Conservation (phyloP, 2,113 vertebrate species). For the Lethenteron camtschaticum region DNA sequence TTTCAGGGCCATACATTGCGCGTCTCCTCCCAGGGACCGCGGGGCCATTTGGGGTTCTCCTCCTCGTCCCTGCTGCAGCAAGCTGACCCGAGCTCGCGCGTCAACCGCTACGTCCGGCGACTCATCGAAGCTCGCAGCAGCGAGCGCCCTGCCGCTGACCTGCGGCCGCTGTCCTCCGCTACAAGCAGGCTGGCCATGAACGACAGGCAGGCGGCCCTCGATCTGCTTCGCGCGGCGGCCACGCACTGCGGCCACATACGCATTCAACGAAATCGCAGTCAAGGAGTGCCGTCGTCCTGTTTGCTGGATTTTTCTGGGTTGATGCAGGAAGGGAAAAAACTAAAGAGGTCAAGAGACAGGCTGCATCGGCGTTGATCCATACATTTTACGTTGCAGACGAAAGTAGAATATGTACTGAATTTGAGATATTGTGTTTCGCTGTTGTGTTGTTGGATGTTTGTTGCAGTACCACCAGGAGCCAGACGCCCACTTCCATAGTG, state of each 20-base stretch:
- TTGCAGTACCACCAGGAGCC: slow-evolving; percentile 79
- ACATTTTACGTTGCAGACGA: too few species aligned
- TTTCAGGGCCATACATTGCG: slow-evolving; percentile 63
- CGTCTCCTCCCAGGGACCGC: slow-evolving; percentile 76
- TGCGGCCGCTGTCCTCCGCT: slow-evolving; percentile 78
- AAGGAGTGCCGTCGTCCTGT: too few species aligned
- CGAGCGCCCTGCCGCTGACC: slow-evolving; percentile 69
- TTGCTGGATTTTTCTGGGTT: too few species aligned
- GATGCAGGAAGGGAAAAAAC: too few species aligned
- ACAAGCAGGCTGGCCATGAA: slow-evolving; percentile 63
- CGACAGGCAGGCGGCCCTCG: slow-evolving; percentile 34
- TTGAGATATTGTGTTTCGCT: too few species aligned
- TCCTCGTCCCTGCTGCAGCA: slow-evolving; percentile 53
- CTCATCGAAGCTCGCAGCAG: slow-evolving; percentile 85
- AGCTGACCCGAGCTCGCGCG: slow-evolving; percentile 63
- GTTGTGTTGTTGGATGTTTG: not conserved
- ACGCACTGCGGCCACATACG: too few species aligned
- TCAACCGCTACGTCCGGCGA: slow-evolving; percentile 81
- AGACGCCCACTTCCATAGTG: slow-evolving; percentile 83
- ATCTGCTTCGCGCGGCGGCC: slow-evolving; percentile 6
- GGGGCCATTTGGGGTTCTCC: slow-evolving; percentile 36
- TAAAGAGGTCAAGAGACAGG: too few species aligned
- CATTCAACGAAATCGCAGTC: too few species aligned
- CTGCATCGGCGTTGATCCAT: too few species aligned
- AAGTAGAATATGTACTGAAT: too few species aligned